Evolutionary conservation across 2,888 invertebrate genomes (phyloP).

Genomic region (Graphium colonna): DNA sequence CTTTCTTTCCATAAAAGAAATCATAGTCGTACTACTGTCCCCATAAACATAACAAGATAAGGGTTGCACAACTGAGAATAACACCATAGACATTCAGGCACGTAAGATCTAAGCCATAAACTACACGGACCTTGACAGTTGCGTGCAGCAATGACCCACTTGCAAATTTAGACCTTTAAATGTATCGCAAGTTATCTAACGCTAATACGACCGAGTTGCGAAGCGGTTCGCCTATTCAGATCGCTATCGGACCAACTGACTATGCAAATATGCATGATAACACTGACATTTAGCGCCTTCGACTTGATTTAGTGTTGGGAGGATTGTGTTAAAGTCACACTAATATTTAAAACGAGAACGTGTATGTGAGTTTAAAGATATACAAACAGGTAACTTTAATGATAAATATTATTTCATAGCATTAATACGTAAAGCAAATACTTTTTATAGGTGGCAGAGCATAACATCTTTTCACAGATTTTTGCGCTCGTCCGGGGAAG

Average conservation of each 20-base stretch:
- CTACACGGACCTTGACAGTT: conserved; percentile 28
- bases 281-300: conserved; percentile 7
- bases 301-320: conserved; percentile 5
- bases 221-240: conserved; percentile 4
- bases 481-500: no score
- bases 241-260: conserved; percentile 2
- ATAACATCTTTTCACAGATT: no score
- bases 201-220: conserved; percentile 22
- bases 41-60: no score
- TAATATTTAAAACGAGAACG: no score
- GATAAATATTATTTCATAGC: no score
- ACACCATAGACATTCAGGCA: conserved; percentile 10
- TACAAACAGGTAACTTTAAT: no score
- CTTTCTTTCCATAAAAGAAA: no score
- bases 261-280: conserved; percentile 9
- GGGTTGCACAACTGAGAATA: conserved; percentile 11
- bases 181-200: conserved; percentile 12
- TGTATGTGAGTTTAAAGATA: no score
- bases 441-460: no score
- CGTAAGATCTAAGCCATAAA: conserved; percentile 13
- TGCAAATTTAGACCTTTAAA: conserved; percentile 31
- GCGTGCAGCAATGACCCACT: conserved; percentile 35
- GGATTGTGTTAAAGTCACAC: no score
- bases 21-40: no score
- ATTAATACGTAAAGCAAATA: no score